These are phyloP conservation scores for Cherax quadricarinatus DNA, from an alignment of 1,140 invertebrate species.

Conservation along the genomic window DNA sequence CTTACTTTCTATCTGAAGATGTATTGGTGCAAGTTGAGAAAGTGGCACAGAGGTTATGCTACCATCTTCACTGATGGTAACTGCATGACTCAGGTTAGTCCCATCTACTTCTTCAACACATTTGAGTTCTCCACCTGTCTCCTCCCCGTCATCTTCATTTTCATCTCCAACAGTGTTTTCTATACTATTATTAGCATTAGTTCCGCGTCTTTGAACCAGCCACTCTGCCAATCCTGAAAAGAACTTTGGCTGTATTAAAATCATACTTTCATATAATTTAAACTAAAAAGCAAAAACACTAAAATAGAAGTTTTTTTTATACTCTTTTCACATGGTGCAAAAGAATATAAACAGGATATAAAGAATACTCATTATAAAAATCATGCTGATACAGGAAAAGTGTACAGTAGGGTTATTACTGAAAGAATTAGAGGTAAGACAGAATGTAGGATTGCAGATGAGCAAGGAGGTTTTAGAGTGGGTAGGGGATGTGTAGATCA, in stretches of 20 bases:
- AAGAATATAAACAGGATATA: no score
- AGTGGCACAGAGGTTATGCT: conserved; percentile 61
- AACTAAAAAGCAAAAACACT: not conserved
- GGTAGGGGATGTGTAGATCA: no score
- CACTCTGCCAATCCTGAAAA: conserved; percentile 47
- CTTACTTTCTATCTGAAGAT: conserved; percentile 60
- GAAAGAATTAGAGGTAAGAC: no score
- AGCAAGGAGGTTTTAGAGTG: no score
- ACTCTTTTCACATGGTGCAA: not conserved
- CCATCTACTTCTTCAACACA: conserved; percentile 44
- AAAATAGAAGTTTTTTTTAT: no score
- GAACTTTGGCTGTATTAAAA: not conserved
- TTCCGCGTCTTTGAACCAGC: conserved; percentile 26
- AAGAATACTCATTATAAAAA: no score
- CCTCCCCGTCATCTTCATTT: not conserved
- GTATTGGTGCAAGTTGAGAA: conserved; percentile 57
- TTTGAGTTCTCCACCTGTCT: not conserved
- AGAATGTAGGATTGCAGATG: no score
- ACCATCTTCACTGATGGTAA: conserved; percentile 56
- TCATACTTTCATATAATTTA: not conserved
- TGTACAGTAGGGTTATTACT: no score
- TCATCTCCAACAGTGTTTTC: conserved; percentile 7
- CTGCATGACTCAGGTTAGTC: conserved; percentile 33
- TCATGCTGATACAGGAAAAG: no score
- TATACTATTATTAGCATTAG: conserved; percentile 3